Evolutionary conservation across 1,140 invertebrate genomes (phyloP), one percentile per base, ranked within the genome.

Genomic region (Danaus plexippus): DNA sequence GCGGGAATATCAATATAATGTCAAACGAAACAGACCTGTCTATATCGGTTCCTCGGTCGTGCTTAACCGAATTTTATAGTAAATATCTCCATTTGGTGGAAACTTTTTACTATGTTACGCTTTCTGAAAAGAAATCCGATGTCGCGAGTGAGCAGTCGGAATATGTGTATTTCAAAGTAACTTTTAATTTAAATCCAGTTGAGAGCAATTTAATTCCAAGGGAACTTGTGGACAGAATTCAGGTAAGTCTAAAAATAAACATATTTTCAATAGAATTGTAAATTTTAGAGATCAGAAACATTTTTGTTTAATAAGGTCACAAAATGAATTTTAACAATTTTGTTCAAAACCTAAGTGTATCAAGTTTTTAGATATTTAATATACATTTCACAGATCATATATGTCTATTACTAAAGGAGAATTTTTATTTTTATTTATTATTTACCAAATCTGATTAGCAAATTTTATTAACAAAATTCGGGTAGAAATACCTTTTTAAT

Each of bases 21-120:
- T 86, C 83, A 76, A 76, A 76, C 64, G 81, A 83, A 55, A 72
- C 73, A 45, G 77, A 85, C 64, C 63, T 85, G 54, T 67, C 71
- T 55, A 85, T 86, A 80, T 73, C 73, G 55, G 77, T 87, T 57
- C 83, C 83, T 60, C 78, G 83, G 54, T 75, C 73, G 55, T 79
- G 77, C 75, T 66, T 85, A 57, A 69, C 65, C 15, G 77, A 84
- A 58, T 87, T 87, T 69, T 80, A 78, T 59, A 77, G 61, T 54
- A 87, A 85, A 64, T 87, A 87, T 67, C 69, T 77, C 9, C 85
- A 85, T 75, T 75, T 87, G 67, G 79, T 85, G 42, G 84, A 87
- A 79, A 82, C 79, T 68, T 87, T 87, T 82, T 87, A 87, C 64
- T 85, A 75, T 75, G 83, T 87, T 62, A 85, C 78, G 56, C 69